A percentile compares a stretch with the other conserved stretches of the same genome.
phyloP scores from a whole-genome alignment of 2,888 invertebrate genomes.

The Ferdinandea cuprea region DNA sequence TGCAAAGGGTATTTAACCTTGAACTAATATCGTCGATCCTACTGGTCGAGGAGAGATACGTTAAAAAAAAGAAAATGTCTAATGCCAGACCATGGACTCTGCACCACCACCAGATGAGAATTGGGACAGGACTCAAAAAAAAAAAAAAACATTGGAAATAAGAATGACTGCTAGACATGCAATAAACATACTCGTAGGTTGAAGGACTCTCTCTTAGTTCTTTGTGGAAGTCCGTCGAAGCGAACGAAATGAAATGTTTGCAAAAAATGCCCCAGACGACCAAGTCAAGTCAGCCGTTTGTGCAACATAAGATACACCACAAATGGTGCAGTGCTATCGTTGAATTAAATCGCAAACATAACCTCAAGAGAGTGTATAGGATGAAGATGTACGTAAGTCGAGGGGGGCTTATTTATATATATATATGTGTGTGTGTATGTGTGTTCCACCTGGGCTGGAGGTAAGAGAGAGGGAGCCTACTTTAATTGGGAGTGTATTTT shows the following conservation, averaged over 20 bases:
- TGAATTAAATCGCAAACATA: slow-evolving; percentile 69
- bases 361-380: slow-evolving; percentile 39
- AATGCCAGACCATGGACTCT: neutral
- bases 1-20: slow-evolving; percentile 67
- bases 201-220: slow-evolving; percentile 37
- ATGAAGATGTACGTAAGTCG: no score
- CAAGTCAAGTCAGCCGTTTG: slow-evolving; percentile 43
- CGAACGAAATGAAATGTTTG: slow-evolving; percentile 50
- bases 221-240: slow-evolving; percentile 45
- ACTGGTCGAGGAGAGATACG: slow-evolving; percentile 11
- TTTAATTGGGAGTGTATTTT: no score
- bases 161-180: slow-evolving; percentile 50
- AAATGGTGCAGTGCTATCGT: slow-evolving; percentile 60
- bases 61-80: no score
- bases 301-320: slow-evolving; percentile 44
- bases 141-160: slow-evolving; percentile 1
- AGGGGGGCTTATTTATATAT: no score
- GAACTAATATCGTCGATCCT: slow-evolving; percentile 42
- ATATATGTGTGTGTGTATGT: no score
- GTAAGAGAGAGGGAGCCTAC: no score
- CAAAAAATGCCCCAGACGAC: slow-evolving; percentile 60
- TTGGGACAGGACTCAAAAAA: slow-evolving; percentile 19
- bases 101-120: neutral
- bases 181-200: slow-evolving; percentile 59
- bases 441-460: no score